A percentile compares a stretch with the other conserved stretches of the same genome.
These are phyloP conservation scores for Ligdia adustata DNA, from an alignment of 2,888 invertebrate genomes.

Conservation along the genomic window DNA sequence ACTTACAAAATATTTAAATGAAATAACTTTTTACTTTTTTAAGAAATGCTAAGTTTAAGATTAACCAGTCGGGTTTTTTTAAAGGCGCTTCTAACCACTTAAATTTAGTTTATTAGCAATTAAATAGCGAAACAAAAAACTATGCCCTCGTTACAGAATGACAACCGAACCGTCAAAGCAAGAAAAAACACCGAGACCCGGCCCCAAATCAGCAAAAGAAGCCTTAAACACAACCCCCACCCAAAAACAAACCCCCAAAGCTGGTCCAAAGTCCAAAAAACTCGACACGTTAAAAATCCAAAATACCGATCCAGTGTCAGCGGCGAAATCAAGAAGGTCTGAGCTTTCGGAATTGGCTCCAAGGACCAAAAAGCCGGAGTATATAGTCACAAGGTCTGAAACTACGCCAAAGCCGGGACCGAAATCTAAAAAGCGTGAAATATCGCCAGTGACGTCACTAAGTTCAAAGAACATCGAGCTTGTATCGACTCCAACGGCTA, in stretches of 20 bases:
- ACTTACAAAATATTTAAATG: no score
- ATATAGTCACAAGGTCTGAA: neutral
- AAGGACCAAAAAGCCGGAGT: neutral
- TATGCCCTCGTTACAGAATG: neutral
- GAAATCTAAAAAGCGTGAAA: neutral
- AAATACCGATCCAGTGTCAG: neutral
- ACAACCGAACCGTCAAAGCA: neutral
- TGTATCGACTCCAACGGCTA: no score
- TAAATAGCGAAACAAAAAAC: neutral
- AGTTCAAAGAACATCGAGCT: no score
- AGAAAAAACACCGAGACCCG: slow-evolving; percentile 5
- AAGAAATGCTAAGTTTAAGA: no score
- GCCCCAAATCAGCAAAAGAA: slow-evolving; percentile 20
- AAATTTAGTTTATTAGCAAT: neutral
- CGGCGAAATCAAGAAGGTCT: neutral
- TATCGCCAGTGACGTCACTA: neutral
- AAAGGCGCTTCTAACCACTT: no score
- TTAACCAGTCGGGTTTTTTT: no score
- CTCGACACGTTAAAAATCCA: neutral
- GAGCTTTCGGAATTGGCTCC: no score
- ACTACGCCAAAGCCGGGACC: neutral
- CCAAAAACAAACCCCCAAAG: neutral
- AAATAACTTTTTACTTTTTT: no score
- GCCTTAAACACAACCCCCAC: neutral
- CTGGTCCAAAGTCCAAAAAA: slow-evolving; percentile 11